Evolutionary conservation across 2,113 vertebrate genomes (phyloP).

Genomic region (Leptobrachium leishanense): DNA sequence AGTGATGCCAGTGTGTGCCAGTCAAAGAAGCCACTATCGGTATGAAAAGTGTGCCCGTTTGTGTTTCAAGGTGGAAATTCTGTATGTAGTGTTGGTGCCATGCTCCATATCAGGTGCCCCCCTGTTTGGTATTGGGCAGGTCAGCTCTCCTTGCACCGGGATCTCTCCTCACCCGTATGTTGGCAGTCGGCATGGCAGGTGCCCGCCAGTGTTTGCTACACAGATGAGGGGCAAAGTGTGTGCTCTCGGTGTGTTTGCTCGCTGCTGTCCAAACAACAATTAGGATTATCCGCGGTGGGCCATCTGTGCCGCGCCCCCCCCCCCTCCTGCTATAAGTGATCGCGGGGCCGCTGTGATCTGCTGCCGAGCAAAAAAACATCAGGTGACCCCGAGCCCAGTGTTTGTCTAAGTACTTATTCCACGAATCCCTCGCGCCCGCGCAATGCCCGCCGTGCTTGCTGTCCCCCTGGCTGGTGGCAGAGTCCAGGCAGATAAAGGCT

Average conservation of each 20-base stretch:
- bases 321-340: not conserved
- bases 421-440: not conserved
- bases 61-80: too few species aligned
- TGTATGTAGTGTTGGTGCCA: too few species aligned
- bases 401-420: conserved; percentile 28
- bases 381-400: conserved; percentile 22
- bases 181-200: too few species aligned
- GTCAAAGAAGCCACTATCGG: too few species aligned
- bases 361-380: conserved; percentile 20
- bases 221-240: not conserved
- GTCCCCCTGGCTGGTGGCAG: conserved; percentile 11
- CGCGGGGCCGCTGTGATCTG: not conserved
- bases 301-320: conserved; percentile 21
- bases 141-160: too few species aligned
- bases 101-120: too few species aligned
- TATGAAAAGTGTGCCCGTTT: too few species aligned
- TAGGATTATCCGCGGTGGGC: not conserved
- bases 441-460: not conserved
- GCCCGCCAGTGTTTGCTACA: too few species aligned
- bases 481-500: conserved; percentile 40
- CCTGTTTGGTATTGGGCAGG: too few species aligned
- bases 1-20: too few species aligned
- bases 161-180: too few species aligned
- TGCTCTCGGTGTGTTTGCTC: conserved; percentile 14
- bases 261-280: conserved; percentile 15